Evolutionary conservation across 2,888 invertebrate species (phyloP), one percentile per base, ranked within the genome.

Genomic region (Phengaris arion): DNA sequence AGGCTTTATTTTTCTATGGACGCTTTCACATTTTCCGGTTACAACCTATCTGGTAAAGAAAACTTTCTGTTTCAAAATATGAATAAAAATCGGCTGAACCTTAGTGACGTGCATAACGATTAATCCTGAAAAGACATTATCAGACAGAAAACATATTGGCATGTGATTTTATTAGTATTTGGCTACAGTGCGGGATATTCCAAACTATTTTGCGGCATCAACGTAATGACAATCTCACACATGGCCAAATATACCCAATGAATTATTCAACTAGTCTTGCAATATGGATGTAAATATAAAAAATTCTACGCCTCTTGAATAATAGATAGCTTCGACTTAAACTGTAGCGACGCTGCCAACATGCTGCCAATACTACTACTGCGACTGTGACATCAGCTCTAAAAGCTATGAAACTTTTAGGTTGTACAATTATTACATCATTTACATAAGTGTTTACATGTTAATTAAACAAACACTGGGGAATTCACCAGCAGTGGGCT

Each of bases 281-380:
- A 22, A 2, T 52, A 22, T 22, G 52, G 52, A 22, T 15, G 54
- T 54, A 35, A 70, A 70, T 54, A 72, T 72, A 72, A 72, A 72
- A 72, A 72, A 54, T 51, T 51, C 22, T 54, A 52, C 72, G 35
- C 22, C 22, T 1, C 22, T 52, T 22, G 72, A 54, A 54, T 72
- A 54, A 52, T 22, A 72, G 52, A 54, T 52, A n/a, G 48, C 69
- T 64, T 64, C 35, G 46, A 69, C 46, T 69, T 69, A 69, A 69
- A 48, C 15, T 69, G 69, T 69, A 69, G 46, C 48, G 48, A 6
- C n/a, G 0, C 52, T 52, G 52, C 52, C 52, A 35, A 64, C 35
- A 2, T 0, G 35, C 64, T 45, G 64, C 35, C 64, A 64, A 64
- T 64, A 45, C 35, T 6, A 6, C 35, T 35, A 35, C 64, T 35